Percentiles rank a stretch among this genome's conserved stretches.
phyloP scores from a whole-genome alignment of 2,113 vertebrate genomes.

The Pongo pygmaeus region DNA sequence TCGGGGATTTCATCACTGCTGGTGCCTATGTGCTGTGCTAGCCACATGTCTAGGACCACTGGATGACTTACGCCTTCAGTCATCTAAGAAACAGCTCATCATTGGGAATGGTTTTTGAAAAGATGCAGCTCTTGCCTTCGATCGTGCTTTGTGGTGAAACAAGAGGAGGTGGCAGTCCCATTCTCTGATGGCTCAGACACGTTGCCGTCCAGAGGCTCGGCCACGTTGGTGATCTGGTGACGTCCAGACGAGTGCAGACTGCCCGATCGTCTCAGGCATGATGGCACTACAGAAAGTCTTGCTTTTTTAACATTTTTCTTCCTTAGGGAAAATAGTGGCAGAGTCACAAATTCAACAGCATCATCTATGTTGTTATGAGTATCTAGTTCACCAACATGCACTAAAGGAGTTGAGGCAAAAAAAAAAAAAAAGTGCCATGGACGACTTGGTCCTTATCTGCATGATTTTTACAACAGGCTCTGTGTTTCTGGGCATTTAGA shows the following conservation, averaged over 20 bases:
- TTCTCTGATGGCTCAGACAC: too few relatives aligned
- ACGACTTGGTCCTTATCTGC: neutral
- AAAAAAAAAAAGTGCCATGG: neutral
- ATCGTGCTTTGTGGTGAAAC: neutral
- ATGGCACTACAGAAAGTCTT: neutral
- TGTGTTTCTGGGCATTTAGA: neutral
- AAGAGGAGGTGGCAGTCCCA: neutral
- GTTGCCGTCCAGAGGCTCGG: neutral
- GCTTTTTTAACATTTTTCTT: too few relatives aligned
- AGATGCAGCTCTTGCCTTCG: too few relatives aligned
- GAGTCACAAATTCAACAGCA: too few relatives aligned
- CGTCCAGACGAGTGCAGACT: neutral
- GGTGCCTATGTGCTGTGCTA: accelerated
- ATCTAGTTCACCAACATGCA: neutral
- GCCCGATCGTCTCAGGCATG: accelerated
- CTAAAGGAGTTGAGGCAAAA: neutral
- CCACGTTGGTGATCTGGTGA: neutral
- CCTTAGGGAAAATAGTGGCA: neutral
- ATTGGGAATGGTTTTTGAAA: neutral
- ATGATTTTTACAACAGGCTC: neutral
- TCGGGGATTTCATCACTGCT: accelerated
- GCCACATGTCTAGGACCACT: too few relatives aligned
- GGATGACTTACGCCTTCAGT: accelerated
- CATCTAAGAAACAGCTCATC: neutral
- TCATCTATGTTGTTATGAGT: neutral